Base-by-base conservation (phyloP, 2,888 invertebrate species). In the Podabrus alpinus region DNA sequence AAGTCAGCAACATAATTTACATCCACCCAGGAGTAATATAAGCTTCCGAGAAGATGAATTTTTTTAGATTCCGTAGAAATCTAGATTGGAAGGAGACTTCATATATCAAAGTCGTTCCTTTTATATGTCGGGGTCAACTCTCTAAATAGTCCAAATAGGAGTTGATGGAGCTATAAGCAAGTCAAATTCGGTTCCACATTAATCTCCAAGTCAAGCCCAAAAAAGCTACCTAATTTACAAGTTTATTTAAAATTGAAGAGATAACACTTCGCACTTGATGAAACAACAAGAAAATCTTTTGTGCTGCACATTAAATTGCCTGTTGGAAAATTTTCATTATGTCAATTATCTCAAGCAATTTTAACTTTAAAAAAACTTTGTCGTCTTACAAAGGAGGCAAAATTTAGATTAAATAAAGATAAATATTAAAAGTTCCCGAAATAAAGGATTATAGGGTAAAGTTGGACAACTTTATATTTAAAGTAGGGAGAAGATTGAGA, bases 71-170 rank as follows among this genome's bases (percentile, higher is more conserved):
- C 71, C 66, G 66, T 59, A 21, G 61, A 68, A 75, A 74, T 68
- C 66, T 72, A 69, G 71, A 75, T 72, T 75, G 71, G 75, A 75
- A 71, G 60, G 75, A 69, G 64, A 75, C 75, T 66, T 72, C 71
- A 75, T 75, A 75, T 75, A 75, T 72, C 75, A 75, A 74, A 71
- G 74, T 74, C 74, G 67, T 21, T 62, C 67, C 71, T 74, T 71
- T 72, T 71, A 66, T 68, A 66, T 72, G 69, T 69, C 64, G 60
- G 61, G 71, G 68, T 68, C 68, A 72, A 61, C 29, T 62, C 59
- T 67, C 68, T 71, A 75, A 68, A 71, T 25, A 68, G 66, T 61
- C 66, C 69, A 74, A 74, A 74, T 67, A 60, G 61, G 24, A 45
- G 45, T 71, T 71, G 74, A 71, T 71, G 64, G 67, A 68, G 68